A percentile compares a stretch with the other conserved stretches of the same genome.
These are phyloP conservation scores for Aphelenchoides besseyi DNA, from an alignment of 1,140 invertebrate genomes.

Conservation along the genomic window DNA sequence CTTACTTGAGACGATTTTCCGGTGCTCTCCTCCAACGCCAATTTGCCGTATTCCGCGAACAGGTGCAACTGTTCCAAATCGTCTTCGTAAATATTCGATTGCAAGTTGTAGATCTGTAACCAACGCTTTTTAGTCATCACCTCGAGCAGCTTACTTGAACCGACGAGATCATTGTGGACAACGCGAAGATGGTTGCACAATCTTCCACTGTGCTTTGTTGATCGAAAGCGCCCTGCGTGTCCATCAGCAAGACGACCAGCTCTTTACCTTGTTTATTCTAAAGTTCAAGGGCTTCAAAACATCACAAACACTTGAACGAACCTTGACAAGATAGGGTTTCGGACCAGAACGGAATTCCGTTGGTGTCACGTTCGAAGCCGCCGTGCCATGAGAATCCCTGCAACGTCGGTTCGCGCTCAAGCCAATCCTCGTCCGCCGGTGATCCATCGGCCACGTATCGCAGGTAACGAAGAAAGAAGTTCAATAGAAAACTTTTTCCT, in stretches of 20 bases:
- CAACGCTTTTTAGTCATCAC: conserved; percentile 7
- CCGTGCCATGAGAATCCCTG: conserved; percentile 67
- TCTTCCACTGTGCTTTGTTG: conserved; percentile 90
- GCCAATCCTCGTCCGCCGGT: conserved; percentile 43
- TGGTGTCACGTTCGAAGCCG: conserved; percentile 67
- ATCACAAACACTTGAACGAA: too few species aligned
- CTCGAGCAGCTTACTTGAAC: conserved; percentile 63
- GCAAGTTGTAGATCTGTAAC: conserved; percentile 67
- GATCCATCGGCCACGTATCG: conserved; percentile 63
- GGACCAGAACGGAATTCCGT: conserved; percentile 68
- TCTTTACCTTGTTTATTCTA: conserved; percentile 52
- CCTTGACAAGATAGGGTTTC: conserved; percentile 65
- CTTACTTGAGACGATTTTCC: conserved; percentile 78
- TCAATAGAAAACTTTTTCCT: conserved; percentile 86
- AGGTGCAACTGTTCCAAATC: conserved; percentile 69
- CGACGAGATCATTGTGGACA: conserved; percentile 68
- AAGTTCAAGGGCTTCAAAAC: too few species aligned
- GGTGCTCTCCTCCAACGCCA: conserved; percentile 84
- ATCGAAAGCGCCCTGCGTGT: conserved; percentile 96
- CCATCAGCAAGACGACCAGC: conserved; percentile 68
- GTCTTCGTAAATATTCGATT: conserved; percentile 68
- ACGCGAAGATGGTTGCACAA: conserved; percentile 80
- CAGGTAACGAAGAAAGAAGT: conserved; percentile 88
- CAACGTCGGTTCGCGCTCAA: conserved; percentile 52
- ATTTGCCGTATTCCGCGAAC: conserved; percentile 91